Percentiles rank a stretch among this genome's conserved stretches.
Evolutionary conservation across 2,797 vertebrate genomes (phyloP).

Genomic region (Anguilla marmorata): DNA sequence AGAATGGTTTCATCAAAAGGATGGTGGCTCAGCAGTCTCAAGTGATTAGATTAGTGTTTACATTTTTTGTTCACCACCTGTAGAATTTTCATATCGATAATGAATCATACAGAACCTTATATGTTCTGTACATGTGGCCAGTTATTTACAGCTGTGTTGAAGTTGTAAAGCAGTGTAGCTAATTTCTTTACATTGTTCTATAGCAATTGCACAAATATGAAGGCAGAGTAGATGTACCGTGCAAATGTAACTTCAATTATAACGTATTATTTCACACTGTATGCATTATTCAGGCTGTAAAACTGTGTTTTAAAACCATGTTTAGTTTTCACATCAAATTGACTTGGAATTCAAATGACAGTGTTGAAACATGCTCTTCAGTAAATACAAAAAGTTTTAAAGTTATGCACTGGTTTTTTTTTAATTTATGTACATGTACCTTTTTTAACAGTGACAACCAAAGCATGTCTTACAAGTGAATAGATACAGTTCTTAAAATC

Average conservation of each 20-base stretch:
- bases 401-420: neutral
- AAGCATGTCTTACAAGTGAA: neutral
- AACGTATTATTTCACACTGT: neutral
- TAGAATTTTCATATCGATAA: neutral
- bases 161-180: neutral
- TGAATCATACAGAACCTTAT: neutral
- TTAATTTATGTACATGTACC: neutral
- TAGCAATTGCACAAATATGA: neutral
- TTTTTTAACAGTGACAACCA: neutral
- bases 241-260: neutral
- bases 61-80: neutral
- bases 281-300: slow-evolving; percentile 1
- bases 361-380: slow-evolving; percentile 4
- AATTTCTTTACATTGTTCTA: slow-evolving; percentile 2
- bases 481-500: neutral
- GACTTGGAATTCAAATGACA: neutral
- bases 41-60: neutral
- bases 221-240: neutral
- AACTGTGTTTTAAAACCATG: neutral
- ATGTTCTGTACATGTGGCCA: neutral
- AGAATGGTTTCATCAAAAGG: too few species aligned
- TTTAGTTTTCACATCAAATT: neutral
- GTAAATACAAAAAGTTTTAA: neutral
- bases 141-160: neutral
- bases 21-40: too few species aligned